Conservation (phyloP, 2,888 invertebrate species). For the Baccha elongata region DNA sequence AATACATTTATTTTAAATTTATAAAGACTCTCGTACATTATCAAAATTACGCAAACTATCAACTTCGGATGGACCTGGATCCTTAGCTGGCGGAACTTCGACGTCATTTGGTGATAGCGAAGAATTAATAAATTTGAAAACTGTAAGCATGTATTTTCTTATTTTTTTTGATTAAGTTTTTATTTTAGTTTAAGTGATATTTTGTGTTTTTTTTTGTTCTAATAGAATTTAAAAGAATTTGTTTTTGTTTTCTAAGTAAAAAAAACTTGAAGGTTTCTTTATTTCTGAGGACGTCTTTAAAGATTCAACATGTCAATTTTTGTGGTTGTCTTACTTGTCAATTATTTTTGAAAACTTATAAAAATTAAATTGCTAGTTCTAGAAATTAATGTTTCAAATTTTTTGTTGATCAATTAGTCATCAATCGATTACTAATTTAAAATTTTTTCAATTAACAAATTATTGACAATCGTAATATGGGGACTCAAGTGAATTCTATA, state of each 20-base stretch:
- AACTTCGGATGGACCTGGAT: constrained; percentile 68
- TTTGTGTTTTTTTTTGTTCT: neutral
- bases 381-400: too few relatives aligned
- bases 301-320: too few relatives aligned
- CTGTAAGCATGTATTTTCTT: constrained; percentile 80
- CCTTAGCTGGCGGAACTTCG: constrained; percentile 75
- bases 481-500: too few relatives aligned
- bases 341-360: too few relatives aligned
- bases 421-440: too few relatives aligned
- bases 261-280: neutral
- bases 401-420: too few relatives aligned
- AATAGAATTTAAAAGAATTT: neutral
- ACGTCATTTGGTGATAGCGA: constrained; percentile 78
- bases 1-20: constrained; percentile 17
- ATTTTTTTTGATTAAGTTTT: constrained; percentile 66
- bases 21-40: constrained; percentile 40
- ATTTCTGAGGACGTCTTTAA: too few relatives aligned
- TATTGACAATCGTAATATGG: too few relatives aligned
- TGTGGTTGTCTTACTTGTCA: too few relatives aligned
- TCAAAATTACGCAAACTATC: constrained; percentile 61
- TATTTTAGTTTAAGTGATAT: constrained; percentile 20
- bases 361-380: too few relatives aligned
- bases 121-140: constrained; percentile 82
- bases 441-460: too few relatives aligned
- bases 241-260: neutral